These are phyloP conservation scores for Drosophila insularis DNA, from an alignment of 1,140 invertebrate genomes.

Conservation along the genomic window DNA sequence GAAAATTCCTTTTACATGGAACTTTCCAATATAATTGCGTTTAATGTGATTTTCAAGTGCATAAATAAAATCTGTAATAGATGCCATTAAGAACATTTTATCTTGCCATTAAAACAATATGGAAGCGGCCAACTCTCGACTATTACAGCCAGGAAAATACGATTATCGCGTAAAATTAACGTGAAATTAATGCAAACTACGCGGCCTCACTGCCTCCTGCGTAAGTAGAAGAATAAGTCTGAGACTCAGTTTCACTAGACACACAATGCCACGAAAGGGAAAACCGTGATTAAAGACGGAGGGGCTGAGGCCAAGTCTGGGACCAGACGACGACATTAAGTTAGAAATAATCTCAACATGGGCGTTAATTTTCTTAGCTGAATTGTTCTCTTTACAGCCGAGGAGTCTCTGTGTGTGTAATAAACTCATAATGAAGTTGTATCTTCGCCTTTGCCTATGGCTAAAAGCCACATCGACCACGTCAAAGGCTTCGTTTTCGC, in stretches of 20 bases:
- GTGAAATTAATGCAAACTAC: conserved; percentile 80
- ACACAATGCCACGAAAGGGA: background rate
- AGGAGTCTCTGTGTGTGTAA: conserved; percentile 26
- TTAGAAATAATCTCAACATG: conserved; percentile 54
- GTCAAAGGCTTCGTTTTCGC: conserved; percentile 49
- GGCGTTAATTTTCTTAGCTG: conserved; percentile 68
- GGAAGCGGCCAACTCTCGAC: conserved; percentile 40
- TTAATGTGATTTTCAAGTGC: conserved; percentile 74
- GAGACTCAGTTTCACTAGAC: background rate
- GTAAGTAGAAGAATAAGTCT: conserved; percentile 13
- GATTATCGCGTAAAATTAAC: conserved; percentile 77
- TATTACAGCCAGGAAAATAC: conserved; percentile 62
- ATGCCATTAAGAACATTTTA: conserved; percentile 75
- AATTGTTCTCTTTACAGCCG: conserved; percentile 9
- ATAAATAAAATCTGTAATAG: conserved; percentile 81
- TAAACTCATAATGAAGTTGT: conserved; percentile 65
- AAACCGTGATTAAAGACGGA: background rate
- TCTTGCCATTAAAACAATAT: conserved; percentile 78
- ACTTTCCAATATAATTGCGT: conserved; percentile 11
- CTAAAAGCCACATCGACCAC: conserved; percentile 43
- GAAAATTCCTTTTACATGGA: background rate
- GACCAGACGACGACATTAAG: conserved; percentile 42
- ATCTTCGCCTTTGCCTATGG: conserved; percentile 19
- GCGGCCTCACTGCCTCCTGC: conserved; percentile 21
- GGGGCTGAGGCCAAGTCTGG: background rate